Conservation (phyloP, 2,888 invertebrate genomes). For the Apodemia arnacis region DNA sequence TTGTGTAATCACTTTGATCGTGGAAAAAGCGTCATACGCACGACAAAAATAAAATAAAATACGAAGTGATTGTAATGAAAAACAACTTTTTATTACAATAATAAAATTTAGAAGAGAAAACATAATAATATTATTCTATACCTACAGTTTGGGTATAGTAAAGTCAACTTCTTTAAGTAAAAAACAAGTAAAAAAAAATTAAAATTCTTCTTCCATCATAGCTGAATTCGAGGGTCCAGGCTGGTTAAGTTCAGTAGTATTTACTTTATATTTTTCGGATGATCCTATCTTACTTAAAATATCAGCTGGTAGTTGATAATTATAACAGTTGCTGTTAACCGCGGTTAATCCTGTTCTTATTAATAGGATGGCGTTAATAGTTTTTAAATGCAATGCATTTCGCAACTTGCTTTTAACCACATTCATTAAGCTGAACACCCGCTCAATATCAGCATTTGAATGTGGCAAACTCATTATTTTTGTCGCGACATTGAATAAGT, state of each 20-base stretch:
- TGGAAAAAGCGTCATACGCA: slow-evolving; percentile 13
- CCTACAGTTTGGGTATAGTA: slow-evolving; percentile 12
- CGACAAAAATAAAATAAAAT: slow-evolving; percentile 15
- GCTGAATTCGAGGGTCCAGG: slow-evolving; percentile 10
- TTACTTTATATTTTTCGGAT: slow-evolving; percentile 9
- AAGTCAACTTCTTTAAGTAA: slow-evolving; percentile 10
- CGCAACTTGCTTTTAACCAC: slow-evolving; percentile 64
- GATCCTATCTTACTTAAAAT: slow-evolving; percentile 16
- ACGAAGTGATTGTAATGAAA: slow-evolving; percentile 9
- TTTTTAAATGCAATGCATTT: slow-evolving; percentile 60
- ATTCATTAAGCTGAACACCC: slow-evolving; percentile 70
- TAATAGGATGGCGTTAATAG: slow-evolving; percentile 60
- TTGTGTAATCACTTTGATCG: slow-evolving; percentile 11
- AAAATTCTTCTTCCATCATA: slow-evolving; percentile 10
- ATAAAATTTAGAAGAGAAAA: slow-evolving; percentile 5
- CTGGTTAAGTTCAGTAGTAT: slow-evolving; percentile 14
- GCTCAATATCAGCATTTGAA: slow-evolving; percentile 68
- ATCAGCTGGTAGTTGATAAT: slow-evolving; percentile 16
- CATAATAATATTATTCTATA: slow-evolving; percentile 5
- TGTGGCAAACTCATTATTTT: slow-evolving; percentile 65
- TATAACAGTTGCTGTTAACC: slow-evolving; percentile 11
- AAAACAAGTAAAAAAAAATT: slow-evolving; percentile 12
- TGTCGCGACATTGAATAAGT: slow-evolving; percentile 59
- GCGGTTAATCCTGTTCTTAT: slow-evolving; percentile 18
- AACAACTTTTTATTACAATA: slow-evolving; percentile 9